Base-by-base conservation (phyloP, 2,888 invertebrate genomes). In the Noctua comes region DNA sequence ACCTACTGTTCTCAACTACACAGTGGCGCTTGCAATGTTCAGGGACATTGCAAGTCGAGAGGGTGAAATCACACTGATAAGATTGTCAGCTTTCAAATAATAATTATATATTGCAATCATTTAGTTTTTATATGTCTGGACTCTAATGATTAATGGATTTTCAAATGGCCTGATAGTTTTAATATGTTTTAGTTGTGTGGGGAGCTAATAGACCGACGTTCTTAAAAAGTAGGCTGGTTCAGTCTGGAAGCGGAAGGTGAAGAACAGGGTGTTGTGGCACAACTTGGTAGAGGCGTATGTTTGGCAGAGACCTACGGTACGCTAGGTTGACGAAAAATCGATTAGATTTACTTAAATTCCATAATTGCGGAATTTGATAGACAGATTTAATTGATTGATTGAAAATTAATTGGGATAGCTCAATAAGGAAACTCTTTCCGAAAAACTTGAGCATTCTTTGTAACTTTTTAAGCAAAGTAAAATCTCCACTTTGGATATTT, bases 61-160 rank as follows among this genome's bases (percentile, higher is more conserved):
- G 85, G 76, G 78, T 88, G 89, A 84, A 88, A 87, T 84, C 88
- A 88, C 84, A 88, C 62, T 76, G 88, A 88, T 88, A 88, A 88
- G 84, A 86, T 87, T 82, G 87, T 79, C 74, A 76, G 73, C 76
- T 73, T 75, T 81, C 57, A 73, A 82, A 82, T 87, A 84, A 88
- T 88, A 84, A 88, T 88, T 84, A 83, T 79, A 64, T 73, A 75
- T 76, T 68, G 40, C 13, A 46, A 43, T 69, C 31, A 79, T 79
- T 77, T 40, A 36, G 54, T 75, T 78, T 83, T 78, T 72, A 54
- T 70, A 31, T n/a, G 5, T n/a, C 27, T 16, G 36, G 24, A 36
- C 43, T 18, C 8, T 4, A 21, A 43, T 31, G 8, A 36, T 31
- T 31, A 62, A 72, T 48, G 31, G 4, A 0, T 36, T 62, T 46